phyloP scores from a whole-genome alignment of 2,797 vertebrate genomes.

The Parauchenoglanis punctatus region DNA sequence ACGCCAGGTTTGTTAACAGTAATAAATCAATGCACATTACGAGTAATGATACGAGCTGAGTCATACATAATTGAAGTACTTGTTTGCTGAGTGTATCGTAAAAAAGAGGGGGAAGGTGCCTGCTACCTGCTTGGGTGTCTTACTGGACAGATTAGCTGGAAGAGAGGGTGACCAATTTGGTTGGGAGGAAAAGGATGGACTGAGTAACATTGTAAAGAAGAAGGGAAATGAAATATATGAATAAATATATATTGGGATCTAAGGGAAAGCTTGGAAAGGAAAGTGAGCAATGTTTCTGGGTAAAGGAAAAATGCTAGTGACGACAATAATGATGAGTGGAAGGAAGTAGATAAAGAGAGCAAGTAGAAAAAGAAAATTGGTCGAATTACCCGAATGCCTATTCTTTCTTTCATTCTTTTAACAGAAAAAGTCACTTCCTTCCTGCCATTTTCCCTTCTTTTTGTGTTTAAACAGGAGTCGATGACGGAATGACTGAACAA shows the following conservation, averaged over 20 bases:
- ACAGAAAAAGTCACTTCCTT: slow-evolving; percentile 51
- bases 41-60: neutral
- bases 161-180: slow-evolving; percentile 1
- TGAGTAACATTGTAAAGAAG: slow-evolving; percentile 24
- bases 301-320: neutral
- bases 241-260: slow-evolving; percentile 3
- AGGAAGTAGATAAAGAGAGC: slow-evolving; percentile 14
- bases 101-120: neutral
- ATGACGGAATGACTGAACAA: slow-evolving; percentile 1
- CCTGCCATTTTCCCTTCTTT: slow-evolving; percentile 36
- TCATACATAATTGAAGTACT: slow-evolving; percentile 8
- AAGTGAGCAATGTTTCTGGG: neutral
- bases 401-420: slow-evolving; percentile 33
- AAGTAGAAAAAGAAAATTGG: slow-evolving; percentile 15
- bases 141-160: neutral
- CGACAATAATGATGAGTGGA: neutral
- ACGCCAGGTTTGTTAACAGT: neutral
- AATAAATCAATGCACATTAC: slow-evolving; percentile 1
- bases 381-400: slow-evolving; percentile 25
- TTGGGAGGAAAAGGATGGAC: neutral
- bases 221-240: slow-evolving; percentile 14
- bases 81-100: neutral
- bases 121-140: slow-evolving; percentile 2
- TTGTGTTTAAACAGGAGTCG: neutral
- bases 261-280: neutral